Conservation (phyloP, 2,888 invertebrate genomes). For the Ceratothoa steindachneri region DNA sequence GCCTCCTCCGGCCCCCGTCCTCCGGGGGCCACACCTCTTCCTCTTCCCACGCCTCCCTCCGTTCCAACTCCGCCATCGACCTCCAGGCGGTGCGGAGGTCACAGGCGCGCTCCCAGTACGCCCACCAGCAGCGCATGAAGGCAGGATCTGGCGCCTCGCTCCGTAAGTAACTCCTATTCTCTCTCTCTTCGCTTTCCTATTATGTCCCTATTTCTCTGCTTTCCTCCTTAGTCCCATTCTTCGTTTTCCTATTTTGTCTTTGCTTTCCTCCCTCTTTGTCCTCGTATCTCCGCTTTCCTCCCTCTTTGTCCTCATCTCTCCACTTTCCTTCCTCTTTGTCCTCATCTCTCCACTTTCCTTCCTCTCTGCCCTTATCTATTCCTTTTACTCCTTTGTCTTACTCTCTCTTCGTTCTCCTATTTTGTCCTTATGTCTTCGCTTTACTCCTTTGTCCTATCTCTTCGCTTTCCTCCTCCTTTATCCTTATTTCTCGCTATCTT, state of each 20-base stretch:
- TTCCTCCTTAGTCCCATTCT: not conserved
- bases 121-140: constrained; percentile 73
- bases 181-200: not conserved
- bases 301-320: not conserved
- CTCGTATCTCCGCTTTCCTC: not conserved
- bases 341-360: not conserved
- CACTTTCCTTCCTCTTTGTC: not conserved
- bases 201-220: not conserved
- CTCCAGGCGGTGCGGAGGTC: constrained; percentile 85
- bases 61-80: constrained; percentile 91
- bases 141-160: constrained; percentile 64
- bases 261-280: not conserved
- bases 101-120: constrained; percentile 71
- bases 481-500: too few relatives aligned
- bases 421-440: not conserved
- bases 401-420: constrained; percentile 4
- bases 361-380: not conserved
- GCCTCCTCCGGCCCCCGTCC: constrained; percentile 23
- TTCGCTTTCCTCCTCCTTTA: too few relatives aligned
- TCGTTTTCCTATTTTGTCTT: not conserved
- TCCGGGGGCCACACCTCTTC: constrained; percentile 28
- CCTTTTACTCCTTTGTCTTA: too few relatives aligned
- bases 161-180: constrained; percentile 63
- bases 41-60: constrained; percentile 51
- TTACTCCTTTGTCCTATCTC: too few relatives aligned